Evolutionary conservation across 1,140 invertebrate genomes (phyloP).

Genomic region (Pantala flavescens): DNA sequence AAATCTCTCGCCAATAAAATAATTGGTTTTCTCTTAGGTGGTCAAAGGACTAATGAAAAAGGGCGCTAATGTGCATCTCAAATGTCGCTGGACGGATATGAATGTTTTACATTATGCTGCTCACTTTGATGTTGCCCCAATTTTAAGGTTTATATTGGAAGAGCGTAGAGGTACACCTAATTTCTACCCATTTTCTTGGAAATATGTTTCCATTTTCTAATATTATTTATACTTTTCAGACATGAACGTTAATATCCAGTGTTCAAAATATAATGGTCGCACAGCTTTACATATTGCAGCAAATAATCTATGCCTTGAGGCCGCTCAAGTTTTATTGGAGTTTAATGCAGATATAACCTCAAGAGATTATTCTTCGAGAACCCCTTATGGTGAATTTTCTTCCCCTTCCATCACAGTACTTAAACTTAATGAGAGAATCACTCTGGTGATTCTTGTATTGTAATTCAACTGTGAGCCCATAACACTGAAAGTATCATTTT

Average conservation of each 20-base stretch:
- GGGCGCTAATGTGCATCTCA: slow-evolving; percentile 39
- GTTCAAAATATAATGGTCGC: slow-evolving; percentile 42
- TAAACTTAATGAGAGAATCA: no score
- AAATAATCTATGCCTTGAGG: slow-evolving; percentile 39
- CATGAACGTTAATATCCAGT: slow-evolving; percentile 33
- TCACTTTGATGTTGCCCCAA: slow-evolving; percentile 43
- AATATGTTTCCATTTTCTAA: neutral
- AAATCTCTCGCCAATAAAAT: neutral
- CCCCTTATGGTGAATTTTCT: neutral
- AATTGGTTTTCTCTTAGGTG: slow-evolving; percentile 19
- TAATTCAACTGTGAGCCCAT: no score
- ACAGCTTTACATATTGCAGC: slow-evolving; percentile 44
- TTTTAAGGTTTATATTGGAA: slow-evolving; percentile 27
- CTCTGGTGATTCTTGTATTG: no score
- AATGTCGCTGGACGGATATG: slow-evolving; percentile 48
- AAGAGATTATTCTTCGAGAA: neutral
- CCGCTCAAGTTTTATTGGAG: slow-evolving; percentile 37
- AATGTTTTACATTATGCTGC: slow-evolving; percentile 45
- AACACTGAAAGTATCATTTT: no score
- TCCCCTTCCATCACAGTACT: no score
- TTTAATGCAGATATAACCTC: slow-evolving; percentile 35
- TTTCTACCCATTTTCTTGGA: neutral
- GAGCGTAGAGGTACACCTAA: neutral
- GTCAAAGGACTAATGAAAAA: slow-evolving; percentile 33
- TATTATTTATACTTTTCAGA: neutral